Base-by-base conservation (phyloP, 2,888 invertebrate species). In the Argyra leucocephala region DNA sequence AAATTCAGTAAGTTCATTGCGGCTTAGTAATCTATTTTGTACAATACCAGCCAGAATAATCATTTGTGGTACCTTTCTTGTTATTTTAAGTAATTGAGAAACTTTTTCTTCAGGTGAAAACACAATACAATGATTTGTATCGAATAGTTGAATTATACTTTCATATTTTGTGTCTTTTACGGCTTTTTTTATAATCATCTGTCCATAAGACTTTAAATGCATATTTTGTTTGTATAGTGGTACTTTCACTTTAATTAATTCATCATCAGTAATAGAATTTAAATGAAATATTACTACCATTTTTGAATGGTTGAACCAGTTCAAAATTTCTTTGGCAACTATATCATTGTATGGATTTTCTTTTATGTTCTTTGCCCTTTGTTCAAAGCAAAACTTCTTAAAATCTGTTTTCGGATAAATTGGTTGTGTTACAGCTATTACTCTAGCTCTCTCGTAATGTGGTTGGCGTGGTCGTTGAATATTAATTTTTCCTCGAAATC, bases 401-500 rank as follows among this genome's bases (percentile, higher is more conserved):
- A 83, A 79, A 9, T 83, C 81, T 22, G 82, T 82, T 60, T 83
- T 81, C 12, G 82, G 78, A 72, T 83, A 87, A 59, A 81, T 80
- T 0, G 91, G 90, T 73, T 85, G 83, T 0, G 87, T 78, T n/a
- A 90, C 79, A 69, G 85, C 85, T 61, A 88, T 76, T 59, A 88
- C 81, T 70, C 84, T 82, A 22, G 87, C 88, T 69, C 87, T 84
- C 69, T 85, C 84, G 74, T 85, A 90, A 76, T 89, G 89, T 1
- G 89, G 87, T 63, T 84, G 80, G 73, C 83, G 83, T 1, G 92
- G 92, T 69, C 82, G 85, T 76, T 89, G 88, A 59, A 92, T 85
- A 73, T 92, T 91, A 64, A 91, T 88, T 81, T 90, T 89, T 3
- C 88, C 86, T 23, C 88, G 83, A 75, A 84, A 89, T 70, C 91